Evolutionary conservation across 2,113 vertebrate genomes (phyloP), one percentile per base, ranked within the genome.

Genomic region (Thunnus maccoyii): DNA sequence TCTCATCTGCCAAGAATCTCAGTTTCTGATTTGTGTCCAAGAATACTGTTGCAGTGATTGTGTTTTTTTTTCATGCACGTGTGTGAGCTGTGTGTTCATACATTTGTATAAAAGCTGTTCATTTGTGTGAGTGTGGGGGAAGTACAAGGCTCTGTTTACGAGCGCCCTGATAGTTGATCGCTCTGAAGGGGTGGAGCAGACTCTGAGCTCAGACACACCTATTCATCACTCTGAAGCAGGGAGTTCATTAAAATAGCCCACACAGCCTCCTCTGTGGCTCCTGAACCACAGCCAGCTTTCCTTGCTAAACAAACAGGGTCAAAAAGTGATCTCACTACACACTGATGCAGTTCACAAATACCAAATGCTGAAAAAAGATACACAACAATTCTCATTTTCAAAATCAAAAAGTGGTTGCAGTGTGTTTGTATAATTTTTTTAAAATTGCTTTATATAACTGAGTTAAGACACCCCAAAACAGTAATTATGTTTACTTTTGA

Each of bases 201-300:
- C 70, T 69, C 76, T 3, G 64, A 71, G 68, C 73, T 73, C 80
- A 86, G 88, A 90, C 90, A 80, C 87, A 78, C 86, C 91, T 83
- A 88, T 91, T 91, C 80, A 93, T 93, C 92, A 90, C 90, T 68
- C 13, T 76, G 84, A 89, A 89, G 83, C 76, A 86, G 78, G 78
- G 85, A 92, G 91, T 92, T 92, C 90, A 91, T 93, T 93, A 91
- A 91, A 91, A 83, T 73, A 88, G 87, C 88, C 87, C 86, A 81
- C 80, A 58, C 85, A 86, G 80, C 77, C 87, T 82, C 90, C 82
- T 87, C 80, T 50, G 85, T 61, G 78, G 76, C 83, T 81, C 46
- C 73, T 86, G 82, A 88, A 51, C 63, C 61, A 13, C 51, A 76
- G 82, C 80, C 79, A 71, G 78, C 30, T 73, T 67, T 65, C 62